phyloP scores from a whole-genome alignment of 1,140 invertebrate genomes.

The Leptestheria dahalacensis region DNA sequence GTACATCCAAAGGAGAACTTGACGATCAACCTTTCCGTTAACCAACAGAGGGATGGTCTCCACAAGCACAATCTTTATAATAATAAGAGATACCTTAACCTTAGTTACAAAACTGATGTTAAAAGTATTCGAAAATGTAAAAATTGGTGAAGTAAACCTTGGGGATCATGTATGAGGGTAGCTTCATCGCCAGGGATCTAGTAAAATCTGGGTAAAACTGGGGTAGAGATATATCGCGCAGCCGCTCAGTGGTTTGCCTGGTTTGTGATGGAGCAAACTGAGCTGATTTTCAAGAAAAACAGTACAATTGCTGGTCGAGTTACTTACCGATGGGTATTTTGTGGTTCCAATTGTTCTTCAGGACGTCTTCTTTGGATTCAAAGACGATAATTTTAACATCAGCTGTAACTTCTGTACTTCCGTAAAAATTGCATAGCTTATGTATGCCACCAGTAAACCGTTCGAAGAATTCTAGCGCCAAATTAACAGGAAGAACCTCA shows the following conservation, averaged over 20 bases:
- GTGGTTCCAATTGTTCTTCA: slow-evolving; percentile 31
- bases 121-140: too few species aligned
- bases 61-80: slow-evolving; percentile 45
- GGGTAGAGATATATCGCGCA: slow-evolving; percentile 57
- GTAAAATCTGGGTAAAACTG: slow-evolving; percentile 31
- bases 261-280: slow-evolving; percentile 4
- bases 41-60: slow-evolving; percentile 57
- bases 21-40: slow-evolving; percentile 73
- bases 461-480: slow-evolving; percentile 54
- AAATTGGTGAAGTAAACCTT: slow-evolving; percentile 35
- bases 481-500: slow-evolving; percentile 46
- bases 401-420: slow-evolving; percentile 73
- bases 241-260: slow-evolving; percentile 55
- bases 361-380: slow-evolving; percentile 35
- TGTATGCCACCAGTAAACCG: slow-evolving; percentile 43
- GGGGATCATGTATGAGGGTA: slow-evolving; percentile 52
- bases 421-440: slow-evolving; percentile 71
- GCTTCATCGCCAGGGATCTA: too few species aligned
- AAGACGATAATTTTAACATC: slow-evolving; percentile 55
- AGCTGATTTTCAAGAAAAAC: not conserved
- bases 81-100: too few species aligned
- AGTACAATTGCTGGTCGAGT: not conserved
- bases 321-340: slow-evolving; percentile 63
- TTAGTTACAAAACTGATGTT: too few species aligned
- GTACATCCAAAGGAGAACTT: slow-evolving; percentile 51